Evolutionary conservation across 1,140 invertebrate species (phyloP).

Genomic region (Camponotus pennsylvanicus): DNA sequence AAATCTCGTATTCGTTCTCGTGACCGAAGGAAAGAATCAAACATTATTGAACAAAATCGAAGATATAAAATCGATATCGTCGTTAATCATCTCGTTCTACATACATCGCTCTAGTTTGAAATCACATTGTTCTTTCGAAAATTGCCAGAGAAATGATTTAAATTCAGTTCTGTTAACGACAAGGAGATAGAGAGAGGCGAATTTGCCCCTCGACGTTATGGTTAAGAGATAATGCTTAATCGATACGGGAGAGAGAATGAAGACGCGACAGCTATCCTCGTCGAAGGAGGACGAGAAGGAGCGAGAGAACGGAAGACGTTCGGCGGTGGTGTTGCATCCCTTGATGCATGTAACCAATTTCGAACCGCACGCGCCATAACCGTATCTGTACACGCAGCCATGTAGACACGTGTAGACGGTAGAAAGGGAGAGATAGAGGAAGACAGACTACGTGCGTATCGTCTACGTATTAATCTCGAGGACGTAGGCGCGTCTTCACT

Average conservation of each 20-base stretch:
- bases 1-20: slow-evolving; percentile 8
- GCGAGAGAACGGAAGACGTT: slow-evolving; percentile 61
- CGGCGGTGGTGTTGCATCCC: slow-evolving; percentile 50
- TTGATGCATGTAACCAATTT: slow-evolving; percentile 73
- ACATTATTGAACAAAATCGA: slow-evolving; percentile 11
- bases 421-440: not conserved
- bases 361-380: slow-evolving; percentile 71
- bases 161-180: slow-evolving; percentile 16
- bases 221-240: slow-evolving; percentile 72
- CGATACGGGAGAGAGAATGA: slow-evolving; percentile 55
- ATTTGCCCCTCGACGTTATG: slow-evolving; percentile 44
- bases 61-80: slow-evolving; percentile 10
- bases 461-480: slow-evolving; percentile 62
- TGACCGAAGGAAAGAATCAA: not conserved
- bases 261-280: not conserved
- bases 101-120: not conserved
- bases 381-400: slow-evolving; percentile 67
- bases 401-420: slow-evolving; percentile 52
- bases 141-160: slow-evolving; percentile 7
- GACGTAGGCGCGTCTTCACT: slow-evolving; percentile 15
- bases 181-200: not conserved
- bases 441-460: slow-evolving; percentile 6
- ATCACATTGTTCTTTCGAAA: not conserved
- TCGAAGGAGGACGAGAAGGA: not conserved
- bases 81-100: not conserved